A percentile compares a stretch with the other conserved stretches of the same genome.
These are phyloP conservation scores for Ptyas mucosa DNA, from an alignment of 2,113 vertebrate species.

Conservation along the genomic window DNA sequence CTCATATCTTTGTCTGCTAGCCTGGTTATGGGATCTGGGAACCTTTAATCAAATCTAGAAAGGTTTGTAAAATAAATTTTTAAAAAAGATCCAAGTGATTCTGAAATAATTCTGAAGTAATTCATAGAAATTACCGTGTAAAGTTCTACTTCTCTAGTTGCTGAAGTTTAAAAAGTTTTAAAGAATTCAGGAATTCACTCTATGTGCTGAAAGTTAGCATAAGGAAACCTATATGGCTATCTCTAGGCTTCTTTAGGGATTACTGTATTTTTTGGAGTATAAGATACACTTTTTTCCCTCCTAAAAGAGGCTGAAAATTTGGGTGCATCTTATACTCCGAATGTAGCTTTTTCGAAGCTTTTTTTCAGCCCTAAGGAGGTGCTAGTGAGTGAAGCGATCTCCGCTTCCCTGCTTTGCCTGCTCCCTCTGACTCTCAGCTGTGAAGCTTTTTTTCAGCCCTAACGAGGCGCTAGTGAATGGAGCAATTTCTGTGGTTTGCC, in stretches of 20 bases:
- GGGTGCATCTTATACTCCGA: too few relatives aligned
- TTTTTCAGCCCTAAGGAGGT: too few relatives aligned
- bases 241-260: not conserved
- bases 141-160: not conserved
- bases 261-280: not conserved
- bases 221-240: not conserved
- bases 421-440: too few relatives aligned
- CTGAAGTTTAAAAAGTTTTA: not conserved
- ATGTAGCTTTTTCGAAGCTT: too few relatives aligned
- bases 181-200: not conserved
- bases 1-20: not conserved
- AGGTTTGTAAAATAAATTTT: rapidly evolving
- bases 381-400: too few relatives aligned
- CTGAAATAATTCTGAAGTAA: not conserved
- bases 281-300: too few relatives aligned
- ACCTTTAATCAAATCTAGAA: not conserved
- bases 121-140: not conserved
- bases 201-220: not conserved
- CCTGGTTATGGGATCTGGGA: not conserved
- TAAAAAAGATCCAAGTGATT: not conserved
- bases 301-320: too few relatives aligned
- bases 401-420: too few relatives aligned
- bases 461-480: too few relatives aligned
- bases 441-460: too few relatives aligned
- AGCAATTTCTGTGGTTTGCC: too few relatives aligned